A percentile compares a stretch with the other conserved stretches of the same genome.
Conservation (phyloP, 30 jellyfish, hydroid and myxozoan genomes). For the Turritopsis dohrnii region DNA sequence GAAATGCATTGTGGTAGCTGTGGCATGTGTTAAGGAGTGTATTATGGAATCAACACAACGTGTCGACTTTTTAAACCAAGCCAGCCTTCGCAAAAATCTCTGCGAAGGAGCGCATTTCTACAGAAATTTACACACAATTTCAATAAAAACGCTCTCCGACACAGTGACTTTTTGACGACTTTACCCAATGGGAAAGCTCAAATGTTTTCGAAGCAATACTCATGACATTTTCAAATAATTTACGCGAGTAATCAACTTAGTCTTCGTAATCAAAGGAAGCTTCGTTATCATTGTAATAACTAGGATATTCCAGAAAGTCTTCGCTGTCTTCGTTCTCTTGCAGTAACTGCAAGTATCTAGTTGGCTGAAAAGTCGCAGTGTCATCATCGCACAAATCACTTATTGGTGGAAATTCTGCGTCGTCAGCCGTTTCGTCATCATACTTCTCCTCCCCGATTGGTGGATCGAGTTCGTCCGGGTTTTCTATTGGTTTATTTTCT, state of each 20-base stretch:
- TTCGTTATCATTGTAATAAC: not conserved
- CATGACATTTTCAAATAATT: not conserved
- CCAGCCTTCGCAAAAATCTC: too few species aligned
- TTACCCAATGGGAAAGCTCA: too few species aligned
- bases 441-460: not conserved
- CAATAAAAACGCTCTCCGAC: too few species aligned
- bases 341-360: not conserved
- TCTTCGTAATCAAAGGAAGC: not conserved
- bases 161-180: too few species aligned
- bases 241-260: not conserved
- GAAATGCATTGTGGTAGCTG: too few species aligned
- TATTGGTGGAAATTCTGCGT: not conserved
- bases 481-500: slow-evolving; percentile 12
- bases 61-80: too few species aligned
- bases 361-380: not conserved
- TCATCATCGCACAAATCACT: not conserved
- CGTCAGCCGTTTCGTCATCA: slow-evolving; percentile 19
- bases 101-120: too few species aligned
- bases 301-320: not conserved
- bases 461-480: not conserved
- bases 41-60: too few species aligned
- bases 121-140: too few species aligned
- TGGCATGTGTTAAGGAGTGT: too few species aligned
- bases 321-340: not conserved
- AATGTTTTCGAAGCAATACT: too few species aligned